Base-by-base conservation (phyloP, 1,140 invertebrate genomes). In the Anadara kagoshimensis region DNA sequence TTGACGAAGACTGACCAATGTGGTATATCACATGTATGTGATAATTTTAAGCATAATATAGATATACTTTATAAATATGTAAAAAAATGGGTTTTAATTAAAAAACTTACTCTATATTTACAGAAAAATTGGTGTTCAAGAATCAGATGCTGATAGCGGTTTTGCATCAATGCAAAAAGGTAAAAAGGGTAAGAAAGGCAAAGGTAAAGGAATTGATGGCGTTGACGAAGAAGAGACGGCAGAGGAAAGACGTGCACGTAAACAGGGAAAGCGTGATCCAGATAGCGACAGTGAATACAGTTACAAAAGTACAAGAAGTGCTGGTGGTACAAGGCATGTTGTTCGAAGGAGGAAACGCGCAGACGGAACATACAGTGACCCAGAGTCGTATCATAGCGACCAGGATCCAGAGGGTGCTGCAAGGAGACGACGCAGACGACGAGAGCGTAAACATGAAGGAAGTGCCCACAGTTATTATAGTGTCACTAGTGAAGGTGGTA, bases 391-490 rank as follows among this genome's bases (percentile, higher is more conserved):
- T 58, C 86, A 88, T 71, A 86, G 84, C 71, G 78, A 76, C 68
- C 59, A 85, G 45, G 87, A 87, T 58, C 78, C 76, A 54, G 84
- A 82, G 0, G 88, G 88, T 16, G 59, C 79, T 29, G 84, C 84
- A 0, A 56, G 88, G 22, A 67, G 88, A 41, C 73, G 86, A 29
- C 69, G 81, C 0, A 77, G 88, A 20, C 75, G 88, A 16, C 73
- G 84, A 71, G 77, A 88, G 56, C 49, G 83, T 22, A 75, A 82
- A 45, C 79, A 78, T 47, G 26, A 69, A 18, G 82, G 80, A 65
- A 87, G 86, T 78, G 88, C 85, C 11, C 83, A 87, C 63, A 88
- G 87, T 70, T 88, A 87, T 69, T 84, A 81, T 59, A 86, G 87
- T 71, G 84, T 86, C 5, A 78, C 83, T 20, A 87, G 85, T 72